Conservation (phyloP, 2,113 vertebrate genomes). For the Bucco capensis region DNA sequence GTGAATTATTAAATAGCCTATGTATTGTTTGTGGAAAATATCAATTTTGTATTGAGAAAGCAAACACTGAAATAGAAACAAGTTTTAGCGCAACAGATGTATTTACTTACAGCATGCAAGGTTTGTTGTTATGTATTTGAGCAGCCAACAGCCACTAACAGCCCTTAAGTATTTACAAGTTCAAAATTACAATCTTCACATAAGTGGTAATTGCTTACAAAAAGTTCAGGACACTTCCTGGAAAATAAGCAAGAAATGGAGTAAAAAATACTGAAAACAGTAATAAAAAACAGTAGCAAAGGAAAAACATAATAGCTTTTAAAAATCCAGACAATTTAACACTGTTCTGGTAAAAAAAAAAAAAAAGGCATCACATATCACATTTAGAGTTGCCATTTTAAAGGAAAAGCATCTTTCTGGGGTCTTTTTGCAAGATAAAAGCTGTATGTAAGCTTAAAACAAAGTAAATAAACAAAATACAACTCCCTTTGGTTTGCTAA, state of each 20-base stretch:
- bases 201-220: slow-evolving; percentile 27
- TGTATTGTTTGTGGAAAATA: neutral
- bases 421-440: neutral
- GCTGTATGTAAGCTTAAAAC: neutral
- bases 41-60: neutral
- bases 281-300: neutral
- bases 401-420: neutral
- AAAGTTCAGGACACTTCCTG: neutral
- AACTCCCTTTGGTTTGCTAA: neutral
- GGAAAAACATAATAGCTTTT: neutral
- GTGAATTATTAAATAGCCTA: neutral
- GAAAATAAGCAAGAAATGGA: slow-evolving; percentile 2
- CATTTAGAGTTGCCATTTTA: neutral
- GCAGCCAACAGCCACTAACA: slow-evolving; percentile 42
- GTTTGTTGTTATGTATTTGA: slow-evolving; percentile 32
- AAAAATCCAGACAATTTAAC: slow-evolving; percentile 27
- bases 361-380: neutral
- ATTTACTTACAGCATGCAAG: slow-evolving; percentile 55
- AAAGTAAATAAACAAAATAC: neutral
- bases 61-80: slow-evolving; percentile 44
- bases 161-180: slow-evolving; percentile 66
- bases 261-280: neutral
- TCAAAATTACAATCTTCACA: slow-evolving; percentile 53
- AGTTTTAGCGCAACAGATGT: slow-evolving; percentile 48
- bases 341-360: slow-evolving; percentile 26